phyloP scores from a whole-genome alignment of 2,888 invertebrate species.

The Scaptomyza polygonia region DNA sequence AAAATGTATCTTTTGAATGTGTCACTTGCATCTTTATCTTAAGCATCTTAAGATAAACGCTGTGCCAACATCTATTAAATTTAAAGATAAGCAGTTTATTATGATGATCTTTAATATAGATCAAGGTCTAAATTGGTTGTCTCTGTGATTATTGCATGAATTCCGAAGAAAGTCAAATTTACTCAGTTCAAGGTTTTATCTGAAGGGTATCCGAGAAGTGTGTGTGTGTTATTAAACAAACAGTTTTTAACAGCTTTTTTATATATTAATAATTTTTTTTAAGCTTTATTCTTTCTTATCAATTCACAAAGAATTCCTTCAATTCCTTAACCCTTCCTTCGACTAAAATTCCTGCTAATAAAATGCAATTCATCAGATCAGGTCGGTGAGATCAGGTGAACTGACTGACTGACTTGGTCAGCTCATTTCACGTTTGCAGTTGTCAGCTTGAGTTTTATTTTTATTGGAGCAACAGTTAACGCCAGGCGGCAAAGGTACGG shows the following conservation, averaged over 20 bases:
- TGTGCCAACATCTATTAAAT: neutral
- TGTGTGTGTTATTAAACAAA: too few relatives aligned
- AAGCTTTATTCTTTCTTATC: too few relatives aligned
- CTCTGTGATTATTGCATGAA: neutral
- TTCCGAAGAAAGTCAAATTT: neutral
- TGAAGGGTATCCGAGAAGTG: too few relatives aligned
- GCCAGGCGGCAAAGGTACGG: conserved; percentile 56
- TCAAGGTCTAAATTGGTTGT: conserved; percentile 8
- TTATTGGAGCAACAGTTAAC: conserved; percentile 53
- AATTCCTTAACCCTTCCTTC: neutral
- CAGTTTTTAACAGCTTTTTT: too few relatives aligned
- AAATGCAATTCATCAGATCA: conserved; percentile 70
- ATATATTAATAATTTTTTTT: too few relatives aligned
- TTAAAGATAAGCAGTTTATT: conserved; percentile 1
- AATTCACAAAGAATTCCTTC: neutral
- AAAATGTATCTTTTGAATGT: conserved; percentile 12
- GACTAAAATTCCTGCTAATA: conserved; percentile 56
- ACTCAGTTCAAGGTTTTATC: neutral
- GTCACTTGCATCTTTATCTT: conserved; percentile 11
- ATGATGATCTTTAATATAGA: neutral
- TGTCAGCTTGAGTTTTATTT: neutral
- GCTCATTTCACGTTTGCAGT: conserved; percentile 16
- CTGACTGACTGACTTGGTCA: conserved; percentile 9
- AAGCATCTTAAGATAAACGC: neutral
- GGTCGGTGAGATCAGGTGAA: conserved; percentile 44